Evolutionary conservation across 2,888 invertebrate species (phyloP).

Genomic region (Apodemia mormo): DNA sequence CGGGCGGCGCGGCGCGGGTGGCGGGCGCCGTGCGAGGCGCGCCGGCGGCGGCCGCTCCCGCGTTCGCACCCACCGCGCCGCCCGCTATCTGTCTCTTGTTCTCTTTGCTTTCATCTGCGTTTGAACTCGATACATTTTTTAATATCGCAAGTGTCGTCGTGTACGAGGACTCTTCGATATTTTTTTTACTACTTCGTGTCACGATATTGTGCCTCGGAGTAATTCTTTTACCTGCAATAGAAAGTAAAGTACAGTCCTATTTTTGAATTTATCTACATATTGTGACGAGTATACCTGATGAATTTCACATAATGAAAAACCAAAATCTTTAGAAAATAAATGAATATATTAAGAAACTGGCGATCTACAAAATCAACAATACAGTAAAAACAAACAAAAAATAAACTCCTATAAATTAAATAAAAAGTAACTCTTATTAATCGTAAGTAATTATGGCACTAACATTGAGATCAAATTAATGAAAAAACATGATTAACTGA

Average conservation of each 20-base stretch:
- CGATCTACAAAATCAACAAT: constrained; percentile 30
- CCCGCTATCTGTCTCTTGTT: constrained; percentile 25
- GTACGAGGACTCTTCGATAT: constrained; percentile 52
- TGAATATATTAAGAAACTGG: constrained; percentile 33
- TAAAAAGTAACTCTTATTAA: constrained; percentile 16
- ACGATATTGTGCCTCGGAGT: constrained; percentile 59
- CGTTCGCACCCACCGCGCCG: constrained; percentile 31
- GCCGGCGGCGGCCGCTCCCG: constrained; percentile 29
- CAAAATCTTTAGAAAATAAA: constrained; percentile 37
- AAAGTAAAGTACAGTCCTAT: constrained; percentile 58
- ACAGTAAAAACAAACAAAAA: constrained; percentile 33
- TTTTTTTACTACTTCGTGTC: constrained; percentile 61
- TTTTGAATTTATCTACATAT: constrained; percentile 37
- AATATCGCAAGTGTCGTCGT: constrained; percentile 64
- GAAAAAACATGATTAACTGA: constrained; percentile 29
- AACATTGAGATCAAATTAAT: constrained; percentile 20
- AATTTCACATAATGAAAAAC: constrained; percentile 38
- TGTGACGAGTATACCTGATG: constrained; percentile 22
- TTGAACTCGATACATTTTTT: constrained; percentile 58
- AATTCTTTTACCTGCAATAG: constrained; percentile 66
- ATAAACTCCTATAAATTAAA: constrained; percentile 20
- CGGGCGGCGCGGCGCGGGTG: constrained; percentile 18
- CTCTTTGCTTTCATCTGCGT: constrained; percentile 23
- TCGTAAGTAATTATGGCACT: constrained; percentile 1
- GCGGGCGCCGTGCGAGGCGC: constrained; percentile 24